Conservation (phyloP, 2,888 invertebrate species). For the Mycalesis mineus region DNA sequence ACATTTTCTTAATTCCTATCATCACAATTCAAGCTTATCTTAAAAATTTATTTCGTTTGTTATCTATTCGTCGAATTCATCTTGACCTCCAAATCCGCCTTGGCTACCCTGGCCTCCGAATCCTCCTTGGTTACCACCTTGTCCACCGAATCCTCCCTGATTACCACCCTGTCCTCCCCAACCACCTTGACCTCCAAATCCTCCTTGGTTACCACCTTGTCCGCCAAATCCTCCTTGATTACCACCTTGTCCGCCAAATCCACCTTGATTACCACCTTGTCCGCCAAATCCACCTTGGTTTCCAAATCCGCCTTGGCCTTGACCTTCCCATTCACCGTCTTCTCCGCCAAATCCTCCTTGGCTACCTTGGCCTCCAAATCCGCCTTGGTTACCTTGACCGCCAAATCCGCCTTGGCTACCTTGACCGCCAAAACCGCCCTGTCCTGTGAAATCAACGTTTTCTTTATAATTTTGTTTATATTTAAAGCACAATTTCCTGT, state of each 20-base stretch:
- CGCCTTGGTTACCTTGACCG: background rate
- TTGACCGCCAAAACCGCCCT: background rate
- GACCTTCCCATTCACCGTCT: background rate
- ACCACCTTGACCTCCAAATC: conserved; percentile 21
- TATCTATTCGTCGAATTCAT: background rate
- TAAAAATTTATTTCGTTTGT: too few species aligned
- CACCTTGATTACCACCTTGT: conserved; percentile 16
- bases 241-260: conserved; percentile 9
- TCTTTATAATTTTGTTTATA: too few species aligned
- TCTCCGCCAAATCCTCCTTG: background rate
- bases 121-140: conserved; percentile 16
- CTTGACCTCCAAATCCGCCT: conserved; percentile 13
- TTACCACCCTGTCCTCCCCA: conserved; percentile 9
- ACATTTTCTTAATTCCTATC: too few species aligned
- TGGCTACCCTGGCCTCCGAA: conserved; percentile 20
- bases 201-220: conserved; percentile 15
- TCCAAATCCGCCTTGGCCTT: conserved; percentile 9
- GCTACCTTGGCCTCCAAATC: conserved; percentile 17
- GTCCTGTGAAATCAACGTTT: too few species aligned
- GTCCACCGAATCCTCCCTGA: conserved; percentile 6
- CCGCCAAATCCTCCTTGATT: conserved; percentile 8
- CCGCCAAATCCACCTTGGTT: conserved; percentile 8
- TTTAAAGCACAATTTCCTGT: too few species aligned
- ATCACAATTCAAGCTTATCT: too few species aligned
- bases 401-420: background rate